phyloP scores from a whole-genome alignment of 2,797 vertebrate species.

The Micromesistius poutassou region DNA sequence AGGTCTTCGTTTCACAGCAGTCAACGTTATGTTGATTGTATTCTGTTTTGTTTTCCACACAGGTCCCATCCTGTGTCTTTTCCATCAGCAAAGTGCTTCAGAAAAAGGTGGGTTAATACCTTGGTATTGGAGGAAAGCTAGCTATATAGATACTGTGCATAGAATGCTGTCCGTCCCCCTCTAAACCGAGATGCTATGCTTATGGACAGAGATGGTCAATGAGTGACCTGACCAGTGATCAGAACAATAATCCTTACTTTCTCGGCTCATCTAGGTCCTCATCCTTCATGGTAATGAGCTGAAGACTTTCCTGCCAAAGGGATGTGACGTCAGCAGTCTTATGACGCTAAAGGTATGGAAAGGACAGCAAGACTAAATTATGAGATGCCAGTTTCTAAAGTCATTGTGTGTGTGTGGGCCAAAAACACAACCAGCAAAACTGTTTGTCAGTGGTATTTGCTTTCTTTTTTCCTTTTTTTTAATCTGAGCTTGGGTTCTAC shows the following conservation, averaged over 20 bases:
- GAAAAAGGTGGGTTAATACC: slow-evolving; percentile 83
- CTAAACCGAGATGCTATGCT: not conserved
- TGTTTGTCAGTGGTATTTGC: not conserved
- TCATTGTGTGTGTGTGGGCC: not conserved
- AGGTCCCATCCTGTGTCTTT: slow-evolving; percentile 87
- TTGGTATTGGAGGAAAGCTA: not conserved
- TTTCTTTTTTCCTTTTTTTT: too few species aligned
- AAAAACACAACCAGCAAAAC: not conserved
- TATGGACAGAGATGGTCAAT: not conserved
- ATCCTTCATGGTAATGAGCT: slow-evolving; percentile 88
- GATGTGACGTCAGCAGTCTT: slow-evolving; percentile 78
- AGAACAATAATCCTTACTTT: not conserved
- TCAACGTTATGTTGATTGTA: not conserved
- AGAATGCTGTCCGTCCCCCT: not conserved
- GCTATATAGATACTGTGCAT: not conserved
- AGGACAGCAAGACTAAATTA: not conserved
- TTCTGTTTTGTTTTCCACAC: slow-evolving; percentile 19
- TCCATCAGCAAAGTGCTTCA: slow-evolving; percentile 92
- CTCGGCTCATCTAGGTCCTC: slow-evolving; percentile 77
- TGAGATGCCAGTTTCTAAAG: not conserved
- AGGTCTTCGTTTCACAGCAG: not conserved
- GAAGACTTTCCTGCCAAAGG: slow-evolving; percentile 82
- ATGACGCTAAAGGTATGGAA: slow-evolving; percentile 83
- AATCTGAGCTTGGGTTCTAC: not conserved
- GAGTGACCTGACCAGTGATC: too few species aligned